Conservation (phyloP, 2,888 invertebrate genomes). For the Entomobrya proxima region DNA sequence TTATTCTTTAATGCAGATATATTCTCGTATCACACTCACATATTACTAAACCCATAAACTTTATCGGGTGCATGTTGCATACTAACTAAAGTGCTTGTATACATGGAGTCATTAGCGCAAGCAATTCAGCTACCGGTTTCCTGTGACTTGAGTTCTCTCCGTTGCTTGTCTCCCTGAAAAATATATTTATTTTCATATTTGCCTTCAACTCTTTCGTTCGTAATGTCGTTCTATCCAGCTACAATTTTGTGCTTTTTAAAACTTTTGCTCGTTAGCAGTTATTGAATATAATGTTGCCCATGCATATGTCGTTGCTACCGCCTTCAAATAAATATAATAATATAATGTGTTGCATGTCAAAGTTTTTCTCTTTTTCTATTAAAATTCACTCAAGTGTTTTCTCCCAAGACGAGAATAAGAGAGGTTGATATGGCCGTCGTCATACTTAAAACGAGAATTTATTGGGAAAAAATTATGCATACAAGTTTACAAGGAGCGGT, state of each 20-base stretch:
- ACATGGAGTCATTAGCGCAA: conserved; percentile 55
- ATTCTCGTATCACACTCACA: conserved; percentile 1
- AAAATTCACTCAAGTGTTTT: conserved; percentile 19
- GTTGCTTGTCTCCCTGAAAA: neutral
- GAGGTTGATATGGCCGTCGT: neutral
- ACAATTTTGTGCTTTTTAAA: conserved; percentile 7
- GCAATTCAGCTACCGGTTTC: conserved; percentile 55
- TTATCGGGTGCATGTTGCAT: conserved; percentile 61
- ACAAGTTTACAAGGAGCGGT: neutral
- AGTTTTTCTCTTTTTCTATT: conserved; percentile 29
- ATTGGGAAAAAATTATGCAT: neutral
- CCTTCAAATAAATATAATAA: conserved; percentile 7
- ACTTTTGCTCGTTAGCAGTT: conserved; percentile 18
- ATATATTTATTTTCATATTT: conserved; percentile 18
- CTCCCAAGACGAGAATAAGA: conserved; percentile 1
- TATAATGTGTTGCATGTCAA: conserved; percentile 44
- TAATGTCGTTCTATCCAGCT: neutral
- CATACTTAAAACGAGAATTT: conserved; percentile 17
- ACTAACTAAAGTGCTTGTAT: conserved; percentile 56
- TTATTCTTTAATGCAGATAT: neutral
- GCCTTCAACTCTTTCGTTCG: neutral
- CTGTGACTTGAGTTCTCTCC: conserved; percentile 15
- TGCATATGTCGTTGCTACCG: conserved; percentile 12
- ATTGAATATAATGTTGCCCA: conserved; percentile 18
- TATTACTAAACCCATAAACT: conserved; percentile 39